These are phyloP conservation scores for Lucilia cuprina DNA, from an alignment of 1,140 invertebrate species.

Conservation along the genomic window DNA sequence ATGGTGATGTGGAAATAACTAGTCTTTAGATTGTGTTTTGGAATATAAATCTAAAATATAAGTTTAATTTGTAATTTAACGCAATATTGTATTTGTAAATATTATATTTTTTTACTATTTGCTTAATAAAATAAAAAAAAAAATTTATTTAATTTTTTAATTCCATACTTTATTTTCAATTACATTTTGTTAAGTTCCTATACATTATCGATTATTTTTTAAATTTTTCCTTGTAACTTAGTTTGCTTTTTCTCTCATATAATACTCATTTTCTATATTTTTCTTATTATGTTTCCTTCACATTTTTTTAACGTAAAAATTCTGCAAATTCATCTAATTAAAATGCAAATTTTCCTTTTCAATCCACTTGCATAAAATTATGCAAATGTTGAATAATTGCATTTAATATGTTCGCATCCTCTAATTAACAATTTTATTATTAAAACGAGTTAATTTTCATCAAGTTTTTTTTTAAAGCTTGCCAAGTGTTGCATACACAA, in stretches of 20 bases:
- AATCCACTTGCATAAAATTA: constrained; percentile 10
- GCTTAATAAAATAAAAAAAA: too few species aligned
- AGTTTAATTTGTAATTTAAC: too few species aligned
- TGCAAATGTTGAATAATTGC: neutral
- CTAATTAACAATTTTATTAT: constrained; percentile 40
- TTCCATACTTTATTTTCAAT: too few species aligned
- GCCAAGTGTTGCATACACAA: neutral
- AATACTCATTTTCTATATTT: neutral
- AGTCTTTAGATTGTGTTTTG: constrained; percentile 13
- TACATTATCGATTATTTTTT: too few species aligned
- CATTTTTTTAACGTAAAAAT: neutral
- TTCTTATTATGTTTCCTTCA: neutral
- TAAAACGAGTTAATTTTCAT: constrained; percentile 39
- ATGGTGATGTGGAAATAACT: constrained; percentile 24
- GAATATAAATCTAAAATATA: neutral
- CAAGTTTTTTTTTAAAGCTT: neutral
- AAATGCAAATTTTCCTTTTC: constrained; percentile 6
- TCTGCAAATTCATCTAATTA: constrained; percentile 14
- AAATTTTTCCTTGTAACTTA: too few species aligned
- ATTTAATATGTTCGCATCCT: constrained; percentile 13
- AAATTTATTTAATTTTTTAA: too few species aligned
- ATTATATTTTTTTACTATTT: neutral
- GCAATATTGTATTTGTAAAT: constrained; percentile 10
- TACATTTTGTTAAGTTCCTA: too few species aligned
- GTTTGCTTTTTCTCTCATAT: neutral